Base-by-base conservation (phyloP, 2,113 vertebrate genomes). In the Cygnus buccinator region DNA sequence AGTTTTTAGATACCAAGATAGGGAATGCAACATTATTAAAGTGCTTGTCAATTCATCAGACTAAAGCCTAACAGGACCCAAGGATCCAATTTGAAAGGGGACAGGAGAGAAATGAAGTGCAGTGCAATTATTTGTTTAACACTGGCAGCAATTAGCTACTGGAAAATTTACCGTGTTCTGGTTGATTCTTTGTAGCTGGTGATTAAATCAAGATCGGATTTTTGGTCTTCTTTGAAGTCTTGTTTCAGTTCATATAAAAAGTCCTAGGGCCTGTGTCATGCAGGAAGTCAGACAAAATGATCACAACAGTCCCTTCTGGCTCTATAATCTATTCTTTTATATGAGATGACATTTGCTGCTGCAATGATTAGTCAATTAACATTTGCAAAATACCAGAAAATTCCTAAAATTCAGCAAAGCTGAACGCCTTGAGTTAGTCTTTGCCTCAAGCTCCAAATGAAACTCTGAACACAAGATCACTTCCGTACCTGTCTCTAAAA, bases 171-270 rank as follows among this genome's bases (percentile, higher is more conserved):
- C 91, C 41, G 55, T 70, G 70, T 66, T 91, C 78, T 83, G 44
- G 41, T 20, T 91, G 63, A 76, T 88, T 85, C 59, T 77, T 44
- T 76, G 13, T 75, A 94, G 87, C 67, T 84, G 55, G 26, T 46
- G 74, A 94, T 95, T 95, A 93, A 84, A 93, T 88, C 55, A 44
- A 83, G 75, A 94, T 73, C 9, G 2, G 44, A 85, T 65, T 87
- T 94, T 94, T 76, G 67, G n/a, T 82, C 35, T 21, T 63, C 91
- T 95, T 94, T 91, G 87, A 96, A 95, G 87, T 43, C 66, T 78
- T 80, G 19, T 76, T 90, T 31, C 23, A 85, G 44, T 74, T 95
- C 74, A 88, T 37, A 57, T 8, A 90, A 92, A 89, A 94, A 80
- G 63, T 94, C 84, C 78, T 93, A 88, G n/a, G 72, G 82, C 82